Conservation (phyloP, 1,140 invertebrate genomes). For the Drosophila burlai region DNA sequence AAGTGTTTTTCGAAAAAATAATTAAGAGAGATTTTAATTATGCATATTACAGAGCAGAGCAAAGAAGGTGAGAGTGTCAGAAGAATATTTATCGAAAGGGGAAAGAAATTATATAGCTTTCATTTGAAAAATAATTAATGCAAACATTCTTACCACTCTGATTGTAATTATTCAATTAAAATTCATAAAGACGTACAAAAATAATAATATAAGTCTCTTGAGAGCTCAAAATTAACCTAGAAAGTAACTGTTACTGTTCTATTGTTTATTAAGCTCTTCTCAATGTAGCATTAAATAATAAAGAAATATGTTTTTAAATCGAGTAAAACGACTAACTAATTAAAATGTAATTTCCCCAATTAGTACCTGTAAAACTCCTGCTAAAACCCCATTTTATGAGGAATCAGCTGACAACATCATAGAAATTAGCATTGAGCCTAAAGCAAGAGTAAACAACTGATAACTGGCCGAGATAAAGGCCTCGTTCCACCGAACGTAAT, state of each 20-base stretch:
- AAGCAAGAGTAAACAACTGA: constrained; percentile 23
- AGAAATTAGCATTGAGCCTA: constrained; percentile 27
- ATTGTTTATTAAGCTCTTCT: too few relatives aligned
- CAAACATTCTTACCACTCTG: not conserved
- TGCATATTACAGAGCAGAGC: constrained; percentile 12
- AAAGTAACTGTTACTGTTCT: too few relatives aligned
- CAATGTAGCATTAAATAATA: not conserved
- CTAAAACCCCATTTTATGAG: not conserved
- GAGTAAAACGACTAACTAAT: not conserved
- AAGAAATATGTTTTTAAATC: not conserved
- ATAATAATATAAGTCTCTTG: not conserved
- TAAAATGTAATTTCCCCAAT: constrained; percentile 1
- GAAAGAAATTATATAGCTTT: not conserved
- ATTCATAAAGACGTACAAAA: not conserved
- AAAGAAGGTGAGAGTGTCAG: constrained; percentile 36
- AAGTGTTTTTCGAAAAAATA: constrained; percentile 44
- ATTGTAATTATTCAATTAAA: not conserved
- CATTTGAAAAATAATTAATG: not conserved
- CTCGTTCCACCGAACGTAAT: constrained; percentile 36
- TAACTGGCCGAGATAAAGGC: constrained; percentile 25
- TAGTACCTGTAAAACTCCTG: constrained; percentile 1
- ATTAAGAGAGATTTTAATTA: constrained; percentile 43
- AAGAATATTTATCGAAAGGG: constrained; percentile 21
- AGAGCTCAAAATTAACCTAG: not conserved
- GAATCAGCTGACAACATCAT: constrained; percentile 4